Evolutionary conservation across 1,140 invertebrate species (phyloP).

Genomic region (Bombyx mandarina): DNA sequence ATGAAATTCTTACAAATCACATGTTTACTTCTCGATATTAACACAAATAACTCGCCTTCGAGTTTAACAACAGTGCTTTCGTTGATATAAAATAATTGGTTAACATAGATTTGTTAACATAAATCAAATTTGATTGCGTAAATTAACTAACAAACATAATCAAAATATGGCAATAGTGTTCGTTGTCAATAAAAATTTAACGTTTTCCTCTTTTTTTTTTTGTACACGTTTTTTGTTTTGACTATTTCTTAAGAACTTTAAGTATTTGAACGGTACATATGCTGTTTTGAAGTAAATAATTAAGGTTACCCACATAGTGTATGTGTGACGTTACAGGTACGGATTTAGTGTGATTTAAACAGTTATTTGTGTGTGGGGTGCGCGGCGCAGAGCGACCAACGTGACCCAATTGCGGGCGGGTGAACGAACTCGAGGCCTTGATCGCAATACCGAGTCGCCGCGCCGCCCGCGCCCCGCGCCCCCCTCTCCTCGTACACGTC

Average conservation of each 20-base stretch:
- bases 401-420: slow-evolving; percentile 58
- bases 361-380: slow-evolving; percentile 54
- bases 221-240: not conserved
- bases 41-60: not conserved
- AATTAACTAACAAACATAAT: not conserved
- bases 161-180: not conserved
- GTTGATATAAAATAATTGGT: too few species aligned
- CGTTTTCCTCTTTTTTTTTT: not conserved
- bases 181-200: not conserved
- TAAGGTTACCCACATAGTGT: slow-evolving; percentile 23
- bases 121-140: not conserved
- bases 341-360: slow-evolving; percentile 58
- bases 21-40: not conserved
- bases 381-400: slow-evolving; percentile 32
- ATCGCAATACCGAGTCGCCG: slow-evolving; percentile 53
- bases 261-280: slow-evolving; percentile 2
- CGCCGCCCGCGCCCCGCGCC: slow-evolving; percentile 14
- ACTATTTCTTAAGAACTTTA: too few species aligned
- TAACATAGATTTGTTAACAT: too few species aligned
- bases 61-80: too few species aligned
- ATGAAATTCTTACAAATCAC: not conserved
- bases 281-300: slow-evolving; percentile 14
- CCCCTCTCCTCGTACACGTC: slow-evolving; percentile 28
- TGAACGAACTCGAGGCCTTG: slow-evolving; percentile 65
- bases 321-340: slow-evolving; percentile 34